phyloP scores from a whole-genome alignment of 2,797 vertebrate species.

The Esox lucius region DNA sequence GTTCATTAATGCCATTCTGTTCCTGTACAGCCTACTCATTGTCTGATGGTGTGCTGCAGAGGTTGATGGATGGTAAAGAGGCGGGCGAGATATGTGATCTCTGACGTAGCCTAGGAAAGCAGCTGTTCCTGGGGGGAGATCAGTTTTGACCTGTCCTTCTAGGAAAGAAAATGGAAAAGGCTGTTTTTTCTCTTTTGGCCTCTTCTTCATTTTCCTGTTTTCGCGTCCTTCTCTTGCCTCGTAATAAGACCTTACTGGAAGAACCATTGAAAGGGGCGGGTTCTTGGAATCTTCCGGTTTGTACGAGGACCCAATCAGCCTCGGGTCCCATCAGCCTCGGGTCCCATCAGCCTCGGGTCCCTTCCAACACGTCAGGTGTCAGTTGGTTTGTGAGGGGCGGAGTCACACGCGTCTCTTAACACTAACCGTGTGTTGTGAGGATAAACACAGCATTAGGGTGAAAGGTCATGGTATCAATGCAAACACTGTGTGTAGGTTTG shows the following conservation, averaged over 20 bases:
- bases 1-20: too few species aligned
- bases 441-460: conserved; percentile 2
- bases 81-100: conserved; percentile 49
- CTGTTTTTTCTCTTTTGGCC: conserved; percentile 6
- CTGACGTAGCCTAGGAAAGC: conserved; percentile 56
- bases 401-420: not conserved
- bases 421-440: conserved; percentile 26
- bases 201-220: too few species aligned
- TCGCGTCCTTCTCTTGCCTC: too few species aligned
- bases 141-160: conserved; percentile 52
- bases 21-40: too few species aligned
- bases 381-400: too few species aligned
- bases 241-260: too few species aligned
- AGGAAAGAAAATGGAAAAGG: conserved; percentile 32
- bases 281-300: too few species aligned
- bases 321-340: too few species aligned
- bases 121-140: conserved; percentile 54
- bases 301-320: too few species aligned
- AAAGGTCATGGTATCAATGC: conserved; percentile 3
- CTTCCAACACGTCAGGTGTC: conserved; percentile 17
- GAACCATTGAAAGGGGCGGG: too few species aligned
- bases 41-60: too few species aligned
- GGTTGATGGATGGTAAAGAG: conserved; percentile 26
- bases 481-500: conserved; percentile 5
- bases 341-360: too few species aligned